A percentile compares a stretch with the other conserved stretches of the same genome.
Evolutionary conservation across 2,797 vertebrate species (phyloP).

Genomic region (Otolemur crassicaudatus): DNA sequence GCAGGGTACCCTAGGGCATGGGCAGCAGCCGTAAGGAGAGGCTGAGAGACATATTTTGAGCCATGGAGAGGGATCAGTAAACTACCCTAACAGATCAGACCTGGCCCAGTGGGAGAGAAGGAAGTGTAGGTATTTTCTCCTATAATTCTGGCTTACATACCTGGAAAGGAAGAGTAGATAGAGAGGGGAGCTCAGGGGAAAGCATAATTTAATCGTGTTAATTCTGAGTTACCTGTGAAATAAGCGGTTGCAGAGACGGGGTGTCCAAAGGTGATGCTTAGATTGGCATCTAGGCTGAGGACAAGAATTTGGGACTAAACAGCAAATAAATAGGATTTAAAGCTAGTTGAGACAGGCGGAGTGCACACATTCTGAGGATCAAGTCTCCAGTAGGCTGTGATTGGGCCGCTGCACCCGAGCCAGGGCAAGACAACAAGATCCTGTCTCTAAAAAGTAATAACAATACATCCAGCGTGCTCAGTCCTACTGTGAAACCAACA

Average conservation of each 20-base stretch:
- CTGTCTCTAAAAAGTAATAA: too few relatives aligned
- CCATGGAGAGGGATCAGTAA: background rate
- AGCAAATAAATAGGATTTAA: background rate
- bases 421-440: too few relatives aligned
- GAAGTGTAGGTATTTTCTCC: background rate
- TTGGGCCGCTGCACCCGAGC: too few relatives aligned
- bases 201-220: background rate
- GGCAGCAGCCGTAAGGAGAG: background rate
- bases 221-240: background rate
- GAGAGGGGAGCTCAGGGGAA: background rate
- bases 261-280: background rate
- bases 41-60: background rate
- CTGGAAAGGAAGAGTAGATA: background rate
- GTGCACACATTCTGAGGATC: too few relatives aligned
- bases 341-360: background rate
- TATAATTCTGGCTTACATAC: background rate
- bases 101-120: background rate
- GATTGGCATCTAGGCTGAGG: background rate
- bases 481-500: too few relatives aligned
- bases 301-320: background rate
- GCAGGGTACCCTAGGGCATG: background rate
- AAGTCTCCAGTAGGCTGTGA: too few relatives aligned
- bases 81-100: background rate
- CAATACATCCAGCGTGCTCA: too few relatives aligned
- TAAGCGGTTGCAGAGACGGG: background rate